Percentiles rank a stretch among this genome's conserved stretches.
phyloP scores from a whole-genome alignment of 2,113 vertebrate species.

The Phainopepla nitens region DNA sequence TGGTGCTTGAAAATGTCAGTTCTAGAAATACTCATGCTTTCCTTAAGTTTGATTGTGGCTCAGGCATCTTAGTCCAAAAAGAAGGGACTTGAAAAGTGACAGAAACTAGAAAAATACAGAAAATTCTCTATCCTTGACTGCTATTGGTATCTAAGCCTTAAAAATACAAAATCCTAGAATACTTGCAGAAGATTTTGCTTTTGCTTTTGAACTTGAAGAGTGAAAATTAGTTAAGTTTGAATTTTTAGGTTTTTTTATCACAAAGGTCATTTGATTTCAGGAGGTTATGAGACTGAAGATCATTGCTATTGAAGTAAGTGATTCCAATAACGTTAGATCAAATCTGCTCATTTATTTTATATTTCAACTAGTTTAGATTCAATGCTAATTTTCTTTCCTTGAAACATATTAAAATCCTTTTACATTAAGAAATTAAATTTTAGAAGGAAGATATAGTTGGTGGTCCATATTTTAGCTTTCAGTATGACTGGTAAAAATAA shows the following conservation, averaged over 20 bases:
- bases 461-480: background rate
- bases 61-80: background rate
- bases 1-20: slow-evolving; percentile 55
- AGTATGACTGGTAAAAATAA: background rate
- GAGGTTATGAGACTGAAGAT: slow-evolving; percentile 16
- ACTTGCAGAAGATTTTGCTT: background rate
- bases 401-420: background rate
- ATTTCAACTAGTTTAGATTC: slow-evolving; percentile 21
- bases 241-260: background rate
- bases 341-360: slow-evolving; percentile 17
- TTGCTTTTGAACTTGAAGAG: background rate
- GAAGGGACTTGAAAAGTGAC: background rate
- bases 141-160: background rate
- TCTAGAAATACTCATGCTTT: slow-evolving; percentile 33
- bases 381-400: background rate
- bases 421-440: background rate
- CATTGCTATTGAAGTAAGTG: slow-evolving; percentile 19
- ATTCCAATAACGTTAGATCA: background rate
- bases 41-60: background rate
- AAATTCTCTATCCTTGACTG: background rate
- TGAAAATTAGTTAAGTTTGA: background rate
- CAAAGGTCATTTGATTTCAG: slow-evolving; percentile 8
- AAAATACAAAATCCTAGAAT: background rate
- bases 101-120: background rate
- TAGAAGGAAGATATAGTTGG: background rate